A percentile compares a stretch with the other conserved stretches of the same genome.
Evolutionary conservation across 2,113 vertebrate genomes (phyloP).

Genomic region (rat (Rattus norvegicus)): GRCr8 NC_086022.1:115909001-115909500

Average conservation of each 20-base stretch:
- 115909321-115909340: background rate
- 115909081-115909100: background rate
- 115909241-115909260: background rate
- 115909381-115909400: background rate
- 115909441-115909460: background rate
- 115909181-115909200: background rate
- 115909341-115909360: background rate
- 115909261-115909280: background rate
- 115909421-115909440: background rate
- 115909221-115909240: background rate
- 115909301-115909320: background rate
- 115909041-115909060: background rate
- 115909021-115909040: background rate
- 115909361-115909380: background rate
- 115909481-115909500: background rate
- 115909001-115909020: background rate
- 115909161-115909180: fast-evolving
- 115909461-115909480: background rate
- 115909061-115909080: too few relatives aligned
- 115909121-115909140: background rate
- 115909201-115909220: background rate
- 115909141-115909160: background rate
- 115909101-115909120: background rate
- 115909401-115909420: background rate
- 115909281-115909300: background rate